These are phyloP conservation scores for Octodon degus DNA, from an alignment of 2,113 vertebrate genomes.

Conservation along the genomic window DNA sequence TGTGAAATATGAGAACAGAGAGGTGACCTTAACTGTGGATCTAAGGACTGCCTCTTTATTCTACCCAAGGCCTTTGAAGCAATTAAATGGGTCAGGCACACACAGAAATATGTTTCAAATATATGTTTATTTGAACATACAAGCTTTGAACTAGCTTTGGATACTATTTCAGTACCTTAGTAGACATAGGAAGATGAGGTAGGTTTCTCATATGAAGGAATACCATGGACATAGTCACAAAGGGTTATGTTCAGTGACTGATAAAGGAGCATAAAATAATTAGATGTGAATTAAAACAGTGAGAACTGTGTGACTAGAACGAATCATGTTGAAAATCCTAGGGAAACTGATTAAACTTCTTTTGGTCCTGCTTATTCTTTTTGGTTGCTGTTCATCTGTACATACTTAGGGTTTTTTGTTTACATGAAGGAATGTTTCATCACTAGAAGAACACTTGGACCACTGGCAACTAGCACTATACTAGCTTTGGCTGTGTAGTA, in stretches of 20 bases:
- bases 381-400: not conserved
- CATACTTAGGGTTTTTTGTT: not conserved
- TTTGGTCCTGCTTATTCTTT: not conserved
- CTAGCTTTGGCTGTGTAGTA: not conserved
- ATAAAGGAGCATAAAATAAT: not conserved
- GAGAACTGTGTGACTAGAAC: not conserved
- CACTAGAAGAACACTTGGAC: not conserved
- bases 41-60: not conserved
- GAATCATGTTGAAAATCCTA: not conserved
- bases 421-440: not conserved
- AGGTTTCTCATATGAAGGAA: not conserved
- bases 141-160: too few relatives aligned
- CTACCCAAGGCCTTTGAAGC: not conserved
- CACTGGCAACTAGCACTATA: not conserved
- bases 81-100: constrained; percentile 11
- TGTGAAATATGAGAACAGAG: not conserved
- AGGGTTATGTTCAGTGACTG: not conserved
- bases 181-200: not conserved
- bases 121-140: not conserved
- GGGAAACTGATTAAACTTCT: not conserved
- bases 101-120: not conserved
- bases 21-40: not conserved
- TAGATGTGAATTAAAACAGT: not conserved
- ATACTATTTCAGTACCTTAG: not conserved
- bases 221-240: not conserved